A percentile compares a stretch with the other conserved stretches of the same genome.
Conservation (phyloP, 2,797 vertebrate species). For the Picus viridis region DNA sequence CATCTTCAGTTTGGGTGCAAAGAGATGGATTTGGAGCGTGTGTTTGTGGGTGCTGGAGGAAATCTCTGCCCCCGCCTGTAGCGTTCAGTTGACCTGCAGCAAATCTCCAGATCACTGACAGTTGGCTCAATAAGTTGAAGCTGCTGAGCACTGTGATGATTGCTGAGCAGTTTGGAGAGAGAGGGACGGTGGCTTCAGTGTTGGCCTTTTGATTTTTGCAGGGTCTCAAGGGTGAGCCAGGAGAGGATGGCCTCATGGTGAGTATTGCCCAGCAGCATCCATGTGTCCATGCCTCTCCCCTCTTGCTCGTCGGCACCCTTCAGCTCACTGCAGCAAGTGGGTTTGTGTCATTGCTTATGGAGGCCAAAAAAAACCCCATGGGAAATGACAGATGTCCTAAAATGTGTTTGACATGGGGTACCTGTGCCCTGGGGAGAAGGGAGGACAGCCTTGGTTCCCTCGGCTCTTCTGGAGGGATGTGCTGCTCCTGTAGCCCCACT, state of each 20-base stretch:
- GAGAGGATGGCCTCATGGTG: slow-evolving; percentile 86
- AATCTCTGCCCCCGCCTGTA: background rate
- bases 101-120: background rate
- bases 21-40: background rate
- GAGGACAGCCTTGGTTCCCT: background rate
- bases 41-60: background rate
- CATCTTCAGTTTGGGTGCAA: background rate
- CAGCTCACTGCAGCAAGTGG: background rate
- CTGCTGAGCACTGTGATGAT: background rate
- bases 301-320: background rate
- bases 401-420: background rate
- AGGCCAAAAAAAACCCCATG: background rate
- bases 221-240: slow-evolving; percentile 85
- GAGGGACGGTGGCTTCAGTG: background rate
- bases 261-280: slow-evolving; percentile 49
- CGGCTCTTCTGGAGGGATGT: background rate
- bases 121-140: background rate
- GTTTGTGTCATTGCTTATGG: background rate
- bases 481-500: background rate
- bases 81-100: background rate
- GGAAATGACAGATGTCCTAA: background rate
- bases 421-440: background rate
- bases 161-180: background rate
- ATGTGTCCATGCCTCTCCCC: rapidly evolving
- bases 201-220: background rate